A percentile compares a stretch with the other conserved stretches of the same genome.
Evolutionary conservation across 2,888 invertebrate genomes (phyloP).

Genomic region (Drosophila prolongata): DNA sequence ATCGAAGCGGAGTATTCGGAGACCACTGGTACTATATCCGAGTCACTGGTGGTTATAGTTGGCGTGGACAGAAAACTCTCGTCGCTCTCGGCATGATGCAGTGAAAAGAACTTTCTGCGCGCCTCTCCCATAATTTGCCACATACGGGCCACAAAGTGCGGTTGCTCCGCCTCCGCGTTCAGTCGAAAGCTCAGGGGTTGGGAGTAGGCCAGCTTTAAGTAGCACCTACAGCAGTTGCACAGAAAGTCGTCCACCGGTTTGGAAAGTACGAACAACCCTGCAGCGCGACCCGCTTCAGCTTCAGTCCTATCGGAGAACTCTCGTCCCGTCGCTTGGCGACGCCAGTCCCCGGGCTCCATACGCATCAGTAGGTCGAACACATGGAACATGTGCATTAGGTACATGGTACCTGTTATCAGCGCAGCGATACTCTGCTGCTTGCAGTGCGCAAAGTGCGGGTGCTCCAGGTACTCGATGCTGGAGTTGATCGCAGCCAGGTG

Average conservation of each 20-base stretch:
- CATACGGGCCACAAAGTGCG: not conserved
- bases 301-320: too few relatives aligned
- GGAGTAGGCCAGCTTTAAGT: slow-evolving; percentile 15
- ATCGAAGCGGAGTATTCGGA: not conserved
- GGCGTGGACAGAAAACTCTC: slow-evolving; percentile 35
- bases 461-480: slow-evolving; percentile 53
- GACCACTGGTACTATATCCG: not conserved
- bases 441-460: slow-evolving; percentile 69
- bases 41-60: slow-evolving; percentile 12
- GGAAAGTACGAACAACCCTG: slow-evolving; percentile 32
- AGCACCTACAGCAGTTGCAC: slow-evolving; percentile 12
- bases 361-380: slow-evolving; percentile 62
- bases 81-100: slow-evolving; percentile 5
- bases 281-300: not conserved
- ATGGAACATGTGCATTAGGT: slow-evolving; percentile 67
- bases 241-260: slow-evolving; percentile 30
- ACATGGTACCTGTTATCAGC: slow-evolving; percentile 58
- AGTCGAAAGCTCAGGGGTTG: slow-evolving; percentile 9
- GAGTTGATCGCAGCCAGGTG: slow-evolving; percentile 64
- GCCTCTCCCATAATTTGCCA: not conserved
- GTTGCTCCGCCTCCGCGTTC: not conserved
- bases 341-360: slow-evolving; percentile 23
- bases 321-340: slow-evolving; percentile 3
- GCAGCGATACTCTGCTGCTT: slow-evolving; percentile 74
- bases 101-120: slow-evolving; percentile 1